Evolutionary conservation across 2,113 vertebrate species (phyloP).

Genomic region (Urocolius indicus): DNA sequence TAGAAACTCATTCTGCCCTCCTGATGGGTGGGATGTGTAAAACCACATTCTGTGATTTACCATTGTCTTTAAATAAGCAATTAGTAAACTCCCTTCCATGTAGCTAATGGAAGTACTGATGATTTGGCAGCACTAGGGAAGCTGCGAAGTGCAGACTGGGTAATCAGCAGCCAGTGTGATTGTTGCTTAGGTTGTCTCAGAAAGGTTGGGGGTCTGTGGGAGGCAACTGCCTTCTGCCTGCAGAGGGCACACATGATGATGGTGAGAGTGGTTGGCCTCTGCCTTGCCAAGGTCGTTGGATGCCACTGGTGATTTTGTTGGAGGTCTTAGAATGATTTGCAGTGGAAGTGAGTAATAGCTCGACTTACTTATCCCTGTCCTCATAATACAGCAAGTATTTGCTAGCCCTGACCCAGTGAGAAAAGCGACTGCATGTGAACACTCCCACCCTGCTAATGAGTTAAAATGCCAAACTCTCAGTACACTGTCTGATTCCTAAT

Average conservation of each 20-base stretch:
- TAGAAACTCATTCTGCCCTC: neutral
- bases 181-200: neutral
- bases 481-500: neutral
- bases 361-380: neutral
- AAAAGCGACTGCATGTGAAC: neutral
- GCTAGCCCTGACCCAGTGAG: neutral
- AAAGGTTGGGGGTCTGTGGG: neutral
- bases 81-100: neutral
- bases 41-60: neutral
- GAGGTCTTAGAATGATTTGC: neutral
- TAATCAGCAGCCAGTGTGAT: neutral
- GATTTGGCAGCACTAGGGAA: neutral
- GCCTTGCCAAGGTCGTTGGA: neutral
- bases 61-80: neutral
- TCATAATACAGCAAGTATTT: neutral
- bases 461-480: constrained; percentile 28
- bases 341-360: neutral
- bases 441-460: constrained; percentile 1
- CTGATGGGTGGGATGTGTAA: neutral
- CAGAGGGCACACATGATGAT: neutral
- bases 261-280: neutral
- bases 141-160: neutral
- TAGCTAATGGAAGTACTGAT: neutral
- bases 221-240: neutral
- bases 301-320: neutral